Conservation (phyloP, 2,888 invertebrate genomes). For the Tetanocera ferruginea region DNA sequence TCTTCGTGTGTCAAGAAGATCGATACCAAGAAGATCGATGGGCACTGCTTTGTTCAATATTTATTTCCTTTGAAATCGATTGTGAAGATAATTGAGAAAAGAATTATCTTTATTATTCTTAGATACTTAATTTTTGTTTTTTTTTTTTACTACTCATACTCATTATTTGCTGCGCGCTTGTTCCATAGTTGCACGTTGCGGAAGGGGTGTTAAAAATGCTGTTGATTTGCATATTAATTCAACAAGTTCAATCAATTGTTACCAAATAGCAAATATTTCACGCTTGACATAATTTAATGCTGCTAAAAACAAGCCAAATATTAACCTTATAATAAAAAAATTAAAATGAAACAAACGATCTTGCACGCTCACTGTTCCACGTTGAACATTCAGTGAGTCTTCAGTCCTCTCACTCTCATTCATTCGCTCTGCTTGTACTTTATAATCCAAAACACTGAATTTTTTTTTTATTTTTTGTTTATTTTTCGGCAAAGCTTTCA, state of each 20-base stretch:
- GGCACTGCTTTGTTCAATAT: not conserved
- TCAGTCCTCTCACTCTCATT: not conserved
- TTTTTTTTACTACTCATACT: not conserved
- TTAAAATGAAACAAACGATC: not conserved
- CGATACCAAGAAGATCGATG: too few relatives aligned
- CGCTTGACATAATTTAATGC: too few relatives aligned
- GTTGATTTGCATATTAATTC: not conserved
- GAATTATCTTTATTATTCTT: not conserved
- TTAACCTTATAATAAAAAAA: not conserved
- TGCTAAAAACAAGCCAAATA: not conserved
- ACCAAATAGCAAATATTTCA: too few relatives aligned
- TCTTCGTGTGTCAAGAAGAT: too few relatives aligned
- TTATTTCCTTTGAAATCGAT: not conserved
- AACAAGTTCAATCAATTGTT: too few relatives aligned
- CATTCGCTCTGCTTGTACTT: not conserved
- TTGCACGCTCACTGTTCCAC: not conserved
- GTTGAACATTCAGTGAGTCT: too few relatives aligned
- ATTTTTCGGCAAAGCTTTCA: constrained; percentile 20
- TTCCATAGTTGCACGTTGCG: constrained; percentile 49
- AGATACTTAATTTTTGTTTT: not conserved
- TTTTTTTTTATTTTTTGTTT: not conserved
- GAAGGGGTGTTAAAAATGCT: constrained; percentile 51
- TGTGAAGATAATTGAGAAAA: not conserved
- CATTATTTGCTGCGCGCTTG: constrained; percentile 54
- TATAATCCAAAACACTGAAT: not conserved